Percentiles rank a stretch among this genome's conserved stretches.
phyloP scores from a whole-genome alignment of 2,888 invertebrate genomes.

The Ormia ochracea region DNA sequence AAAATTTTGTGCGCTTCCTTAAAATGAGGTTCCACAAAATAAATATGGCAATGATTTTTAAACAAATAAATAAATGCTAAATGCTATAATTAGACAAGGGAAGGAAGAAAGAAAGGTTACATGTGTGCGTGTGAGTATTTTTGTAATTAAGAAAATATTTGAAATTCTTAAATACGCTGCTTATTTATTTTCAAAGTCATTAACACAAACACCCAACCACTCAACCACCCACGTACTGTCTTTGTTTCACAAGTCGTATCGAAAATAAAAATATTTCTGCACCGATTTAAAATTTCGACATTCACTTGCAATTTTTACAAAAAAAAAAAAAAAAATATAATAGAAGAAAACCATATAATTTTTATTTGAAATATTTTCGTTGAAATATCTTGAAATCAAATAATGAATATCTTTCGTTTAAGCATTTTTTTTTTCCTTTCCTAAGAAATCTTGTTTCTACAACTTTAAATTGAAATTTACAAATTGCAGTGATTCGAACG shows the following conservation, averaged over 20 bases:
- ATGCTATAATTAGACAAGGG: conserved; percentile 7
- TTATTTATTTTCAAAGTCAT: conserved; percentile 60
- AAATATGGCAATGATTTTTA: background rate
- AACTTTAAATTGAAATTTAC: background rate
- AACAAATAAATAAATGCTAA: conserved; percentile 1
- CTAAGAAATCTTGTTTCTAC: background rate
- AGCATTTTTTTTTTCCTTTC: background rate
- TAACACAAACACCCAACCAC: conserved; percentile 51
- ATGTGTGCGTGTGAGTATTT: background rate
- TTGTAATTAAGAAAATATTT: conserved; percentile 16
- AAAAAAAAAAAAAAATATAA: conserved; percentile 4
- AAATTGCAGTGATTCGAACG: background rate
- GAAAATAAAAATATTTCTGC: conserved; percentile 12
- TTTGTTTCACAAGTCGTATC: conserved; percentile 23
- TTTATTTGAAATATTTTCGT: background rate
- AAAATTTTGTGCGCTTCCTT: background rate
- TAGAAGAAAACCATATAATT: too few relatives aligned
- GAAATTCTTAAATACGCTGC: conserved; percentile 40
- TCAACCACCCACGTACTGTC: background rate
- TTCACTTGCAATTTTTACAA: background rate
- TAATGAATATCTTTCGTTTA: background rate
- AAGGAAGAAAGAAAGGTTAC: conserved; percentile 19
- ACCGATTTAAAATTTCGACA: conserved; percentile 26
- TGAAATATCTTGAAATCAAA: background rate
- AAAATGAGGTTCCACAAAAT: background rate